Evolutionary conservation across 2,888 invertebrate species (phyloP), one percentile per base, ranked within the genome.

Genomic region (Magallana nippona): DNA sequence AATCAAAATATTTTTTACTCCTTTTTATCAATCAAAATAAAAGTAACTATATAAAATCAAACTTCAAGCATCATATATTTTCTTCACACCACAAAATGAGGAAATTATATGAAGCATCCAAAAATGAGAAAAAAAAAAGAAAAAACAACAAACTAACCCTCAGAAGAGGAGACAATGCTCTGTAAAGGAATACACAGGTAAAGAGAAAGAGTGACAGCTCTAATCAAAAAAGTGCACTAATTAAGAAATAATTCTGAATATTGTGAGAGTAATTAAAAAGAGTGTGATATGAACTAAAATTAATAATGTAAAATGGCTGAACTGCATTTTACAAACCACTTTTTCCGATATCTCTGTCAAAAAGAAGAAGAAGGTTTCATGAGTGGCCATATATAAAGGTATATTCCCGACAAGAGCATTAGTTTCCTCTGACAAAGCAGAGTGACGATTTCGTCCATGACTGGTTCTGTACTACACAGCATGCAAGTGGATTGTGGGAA

Each of bases 241-340:
- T 27, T 22, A 32, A 71, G 27, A 27, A 27, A 10, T 15, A 27
- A 3, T 63, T 71, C 32, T 71, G 22, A 27, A 15, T 32, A 71
- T 71, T 44, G 44, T 44, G 44, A 44, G 44, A 44, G 44, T 44
- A 44, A 44, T 22, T 27, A 19, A 71, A 71, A 71, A 71, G 32
- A 27, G 71, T 71, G 71, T 71, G 27, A 32, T 71, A 71, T 44
- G 44, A 44, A 71, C 71, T 71, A 71, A 71, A 71, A 27, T 44
- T 44, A 44, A 44, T 44, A 44, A 27, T 60, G 19, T 71, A 71
- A 71, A 71, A 71, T 71, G 32, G 32, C 27, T 71, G 71, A 71
- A 71, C 32, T 71, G 71, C 71, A 71, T 71, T 71, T 71, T 71
- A 71, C 71, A 71, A 71, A 71, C 71, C 71, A 71, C 71, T 71